Evolutionary conservation across 2,888 invertebrate genomes (phyloP), one percentile per base, ranked within the genome.

Genomic region (Eupithecia inturbata): DNA sequence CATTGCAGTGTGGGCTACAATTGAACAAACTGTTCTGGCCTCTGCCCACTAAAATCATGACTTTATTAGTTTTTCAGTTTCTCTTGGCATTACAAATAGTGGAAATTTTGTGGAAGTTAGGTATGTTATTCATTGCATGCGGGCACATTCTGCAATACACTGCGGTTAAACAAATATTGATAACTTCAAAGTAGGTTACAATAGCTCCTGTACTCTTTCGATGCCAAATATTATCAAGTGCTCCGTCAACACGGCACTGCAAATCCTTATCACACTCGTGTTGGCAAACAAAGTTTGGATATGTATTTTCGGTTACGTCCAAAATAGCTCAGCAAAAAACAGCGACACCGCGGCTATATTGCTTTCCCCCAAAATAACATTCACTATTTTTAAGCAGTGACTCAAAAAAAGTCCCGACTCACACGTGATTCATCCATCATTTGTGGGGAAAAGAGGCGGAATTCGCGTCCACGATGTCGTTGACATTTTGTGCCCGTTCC

Each of bases 181-280:
- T 94, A 94, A 89, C 85, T 78, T n/a, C 72, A 87, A 93, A 87
- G 88, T 94, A 92, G 94, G 93, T 92, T 92, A 57, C 57, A 57
- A 57, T 57, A 92, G 91, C 90, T 90, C 89, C 92, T 85, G 89
- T 91, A 89, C 83, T 84, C 87, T 88, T 88, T 87, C 84, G 88
- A 85, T 88, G 87, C 89, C 90, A 89, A 94, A 94, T 91, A 90
- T 92, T 93, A 91, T 94, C 92, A 92, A 91, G 91, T 90, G 88
- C 81, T 89, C 82, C 85, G 88, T 89, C 87, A 91, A 91, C 87
- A 91, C 87, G 26, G 39, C 66, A 66, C 39, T 84, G 92, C 92
- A 80, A 92, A 91, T 89, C 88, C 88, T 93, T 93, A 94, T 93
- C 93, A 81, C 79, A 82, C 83, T 82, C 81, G 79, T 87, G 91